phyloP scores from a whole-genome alignment of 2,888 invertebrate species.

The Tiliacea aurago region DNA sequence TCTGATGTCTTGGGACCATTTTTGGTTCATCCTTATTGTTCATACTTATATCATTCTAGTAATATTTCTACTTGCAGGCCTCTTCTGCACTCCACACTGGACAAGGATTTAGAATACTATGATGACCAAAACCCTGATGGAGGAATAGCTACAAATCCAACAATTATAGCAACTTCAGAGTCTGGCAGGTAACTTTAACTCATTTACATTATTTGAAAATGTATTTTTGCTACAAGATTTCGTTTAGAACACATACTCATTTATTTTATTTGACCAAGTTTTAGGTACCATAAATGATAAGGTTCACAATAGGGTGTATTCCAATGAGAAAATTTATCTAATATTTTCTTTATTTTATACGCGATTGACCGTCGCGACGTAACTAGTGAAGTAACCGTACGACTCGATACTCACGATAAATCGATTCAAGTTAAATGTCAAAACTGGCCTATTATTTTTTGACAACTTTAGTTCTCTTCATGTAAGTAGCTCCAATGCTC shows the following conservation, averaged over 20 bases:
- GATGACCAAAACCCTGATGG: constrained; percentile 67
- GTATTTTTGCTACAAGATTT: not conserved
- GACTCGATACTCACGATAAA: too few species aligned
- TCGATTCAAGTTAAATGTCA: too few species aligned
- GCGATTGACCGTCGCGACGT: too few species aligned
- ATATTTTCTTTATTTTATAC: too few species aligned
- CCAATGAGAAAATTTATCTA: not conserved
- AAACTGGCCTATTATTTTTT: too few species aligned
- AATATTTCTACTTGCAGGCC: constrained; percentile 65
- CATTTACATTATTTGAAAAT: not conserved
- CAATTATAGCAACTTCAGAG: constrained; percentile 80
- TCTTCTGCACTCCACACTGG: constrained; percentile 63
- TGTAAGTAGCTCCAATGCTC: too few species aligned
- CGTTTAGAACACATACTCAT: not conserved
- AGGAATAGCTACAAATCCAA: constrained; percentile 61
- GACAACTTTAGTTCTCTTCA: too few species aligned
- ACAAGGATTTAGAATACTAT: constrained; percentile 81
- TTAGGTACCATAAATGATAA: not conserved
- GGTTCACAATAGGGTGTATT: not conserved
- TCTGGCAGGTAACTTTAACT: constrained; percentile 78
- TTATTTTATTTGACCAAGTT: not conserved
- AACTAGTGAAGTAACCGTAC: too few species aligned
- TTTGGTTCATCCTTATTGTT: not conserved
- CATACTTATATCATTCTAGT: not conserved
- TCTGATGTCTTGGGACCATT: not conserved